Evolutionary conservation across 2,797 vertebrate genomes (phyloP).

Genomic region (Gymnodraco acuticeps): DNA sequence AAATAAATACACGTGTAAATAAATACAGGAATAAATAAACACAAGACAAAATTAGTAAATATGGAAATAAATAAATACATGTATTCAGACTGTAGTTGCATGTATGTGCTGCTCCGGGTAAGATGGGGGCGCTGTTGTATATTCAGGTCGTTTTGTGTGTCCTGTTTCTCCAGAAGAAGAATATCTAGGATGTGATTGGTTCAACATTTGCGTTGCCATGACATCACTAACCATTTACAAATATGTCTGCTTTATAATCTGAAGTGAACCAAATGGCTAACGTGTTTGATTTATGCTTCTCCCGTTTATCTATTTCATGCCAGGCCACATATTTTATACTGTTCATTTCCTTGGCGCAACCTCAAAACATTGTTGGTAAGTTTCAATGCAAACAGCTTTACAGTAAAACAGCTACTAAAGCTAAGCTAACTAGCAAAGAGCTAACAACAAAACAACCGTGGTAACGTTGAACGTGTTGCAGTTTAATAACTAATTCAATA

Average conservation of each 20-base stretch:
- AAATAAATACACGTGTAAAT: too few species aligned
- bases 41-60: too few species aligned
- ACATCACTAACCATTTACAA: conserved; percentile 58
- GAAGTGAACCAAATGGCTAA: conserved; percentile 62
- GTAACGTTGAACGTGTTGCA: not conserved
- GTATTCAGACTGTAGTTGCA: too few species aligned
- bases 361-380: conserved; percentile 77
- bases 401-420: not conserved
- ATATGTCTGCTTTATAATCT: conserved; percentile 53
- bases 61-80: too few species aligned
- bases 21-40: too few species aligned
- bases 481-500: fast-evolving
- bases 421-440: not conserved
- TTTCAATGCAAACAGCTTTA: not conserved
- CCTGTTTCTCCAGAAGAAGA: conserved; percentile 29
- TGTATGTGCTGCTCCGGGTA: not conserved
- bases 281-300: not conserved
- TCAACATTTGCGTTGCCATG: conserved; percentile 66
- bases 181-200: conserved; percentile 52
- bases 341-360: conserved; percentile 32
- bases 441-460: not conserved
- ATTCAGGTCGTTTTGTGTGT: not conserved
- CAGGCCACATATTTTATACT: conserved; percentile 39
- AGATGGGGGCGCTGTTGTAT: conserved; percentile 17
- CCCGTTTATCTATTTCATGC: not conserved